Percentiles rank a stretch among this genome's conserved stretches.
These are phyloP conservation scores for Ceyx melanurus DNA, from an alignment of 2,113 vertebrate genomes.

Conservation along the genomic window DNA sequence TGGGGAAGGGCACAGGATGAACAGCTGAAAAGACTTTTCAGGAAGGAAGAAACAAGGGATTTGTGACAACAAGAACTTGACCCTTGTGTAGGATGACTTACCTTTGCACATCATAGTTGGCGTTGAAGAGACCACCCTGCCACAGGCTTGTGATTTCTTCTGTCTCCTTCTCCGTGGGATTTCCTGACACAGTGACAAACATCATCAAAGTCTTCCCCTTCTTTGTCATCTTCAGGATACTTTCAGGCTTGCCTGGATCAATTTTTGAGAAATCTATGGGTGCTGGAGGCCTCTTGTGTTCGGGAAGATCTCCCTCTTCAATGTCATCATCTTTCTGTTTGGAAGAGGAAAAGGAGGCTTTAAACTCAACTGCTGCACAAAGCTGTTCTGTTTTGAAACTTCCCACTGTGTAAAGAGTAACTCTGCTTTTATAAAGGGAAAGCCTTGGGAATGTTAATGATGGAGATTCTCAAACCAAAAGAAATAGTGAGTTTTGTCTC, in stretches of 20 bases:
- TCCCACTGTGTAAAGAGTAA: neutral
- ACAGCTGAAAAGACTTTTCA: neutral
- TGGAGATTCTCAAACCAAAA: neutral
- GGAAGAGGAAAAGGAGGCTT: neutral
- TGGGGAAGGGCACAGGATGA: neutral
- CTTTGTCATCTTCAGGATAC: slow-evolving; percentile 91
- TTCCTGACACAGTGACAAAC: slow-evolving; percentile 90
- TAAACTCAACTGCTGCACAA: neutral
- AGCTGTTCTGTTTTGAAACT: neutral
- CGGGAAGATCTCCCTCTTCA: slow-evolving; percentile 94
- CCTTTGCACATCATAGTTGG: slow-evolving; percentile 96
- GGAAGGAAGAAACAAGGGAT: neutral
- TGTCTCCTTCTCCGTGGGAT: slow-evolving; percentile 92
- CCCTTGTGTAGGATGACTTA: slow-evolving; percentile 17
- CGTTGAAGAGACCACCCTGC: slow-evolving; percentile 97
- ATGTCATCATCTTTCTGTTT: slow-evolving; percentile 93
- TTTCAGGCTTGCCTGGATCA: slow-evolving; percentile 90
- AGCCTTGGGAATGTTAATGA: neutral
- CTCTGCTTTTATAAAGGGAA: neutral
- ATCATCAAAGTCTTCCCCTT: slow-evolving; percentile 97
- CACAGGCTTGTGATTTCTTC: slow-evolving; percentile 94
- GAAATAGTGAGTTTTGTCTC: neutral
- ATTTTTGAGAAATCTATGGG: slow-evolving; percentile 92
- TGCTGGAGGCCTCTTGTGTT: slow-evolving; percentile 88
- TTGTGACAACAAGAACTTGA: neutral